Base-by-base conservation (phyloP, 2,113 vertebrate species). In the Delphinapterus leucas region DNA sequence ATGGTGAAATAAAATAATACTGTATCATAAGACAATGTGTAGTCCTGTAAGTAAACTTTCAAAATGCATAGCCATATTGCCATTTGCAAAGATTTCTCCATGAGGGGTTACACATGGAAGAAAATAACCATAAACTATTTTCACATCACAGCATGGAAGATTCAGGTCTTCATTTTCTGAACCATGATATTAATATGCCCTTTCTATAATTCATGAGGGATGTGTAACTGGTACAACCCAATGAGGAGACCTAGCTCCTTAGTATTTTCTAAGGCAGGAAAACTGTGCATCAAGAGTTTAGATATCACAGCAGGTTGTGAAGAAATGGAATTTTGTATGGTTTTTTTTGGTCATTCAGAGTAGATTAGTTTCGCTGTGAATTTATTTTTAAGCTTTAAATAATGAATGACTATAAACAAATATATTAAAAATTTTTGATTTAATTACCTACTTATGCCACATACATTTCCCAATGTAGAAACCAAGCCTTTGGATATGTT, bases 331-430 rank as follows among this genome's bases (percentile, higher is more conserved):
- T 33, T 55, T 84, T 79, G 31, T 26, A 33, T 71, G 3, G 44
- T 41, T 55, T 74, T 77, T 70, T 93, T 74, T 84, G 58, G 36
- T 74, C n/a, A 90, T 9, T 87, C 81, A 95, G 12, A 41, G 4
- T 80, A 60, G 20, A 94, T 96, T 93, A 85, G 41, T 70, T 88
- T 95, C 61, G 23, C 31, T 93, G 7, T 92, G 76, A 80, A 55
- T 87, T 96, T 92, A 68, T 87, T 28, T 28, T 86, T 80, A 88
- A 80, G 36, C 28, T 94, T 95, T 96, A 90, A 83, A 63, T 92
- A 96, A 74, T 63, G 44, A 92, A n/a, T 84, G 13, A 33, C 5
- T 74, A 38, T 61, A 82, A 80, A 67, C 13, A 90, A 96, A 93
- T 74, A 15, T 71, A 68, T 41, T 87, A 73, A 33, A 49, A 63